Percentiles rank a stretch among this genome's conserved stretches.
Conservation (phyloP, 2,888 invertebrate genomes). For the Omphaloscelis lunosa region DNA sequence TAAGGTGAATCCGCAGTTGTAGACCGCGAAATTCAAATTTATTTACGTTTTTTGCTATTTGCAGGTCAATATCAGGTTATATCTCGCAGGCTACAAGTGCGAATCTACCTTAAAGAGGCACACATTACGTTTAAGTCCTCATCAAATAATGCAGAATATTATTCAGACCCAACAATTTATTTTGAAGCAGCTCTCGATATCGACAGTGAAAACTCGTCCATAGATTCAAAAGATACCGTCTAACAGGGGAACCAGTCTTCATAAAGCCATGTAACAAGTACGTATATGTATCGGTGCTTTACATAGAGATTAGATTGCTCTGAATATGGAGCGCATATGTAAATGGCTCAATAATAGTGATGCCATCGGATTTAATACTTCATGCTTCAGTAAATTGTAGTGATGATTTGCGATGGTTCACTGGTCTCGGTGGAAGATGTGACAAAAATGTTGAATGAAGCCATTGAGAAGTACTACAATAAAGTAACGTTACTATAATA, state of each 20-base stretch:
- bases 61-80: too few relatives aligned
- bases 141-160: neutral
- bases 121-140: neutral
- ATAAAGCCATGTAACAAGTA: constrained; percentile 63
- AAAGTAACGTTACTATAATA: neutral
- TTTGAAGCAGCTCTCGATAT: constrained; percentile 47
- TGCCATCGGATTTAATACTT: constrained; percentile 43
- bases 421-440: neutral
- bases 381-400: constrained; percentile 22
- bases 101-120: neutral
- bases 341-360: constrained; percentile 73
- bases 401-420: constrained; percentile 21
- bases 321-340: constrained; percentile 76
- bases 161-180: constrained; percentile 4
- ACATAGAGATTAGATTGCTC: constrained; percentile 61
- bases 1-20: too few relatives aligned
- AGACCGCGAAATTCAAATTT: too few relatives aligned
- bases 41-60: too few relatives aligned
- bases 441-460: neutral
- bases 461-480: neutral
- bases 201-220: constrained; percentile 63
- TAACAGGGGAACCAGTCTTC: constrained; percentile 62
- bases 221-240: constrained; percentile 61
- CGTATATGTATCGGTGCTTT: constrained; percentile 59
- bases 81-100: too few relatives aligned